phyloP scores from a whole-genome alignment of 2,797 vertebrate genomes.

The Crenichthys baileyi region DNA sequence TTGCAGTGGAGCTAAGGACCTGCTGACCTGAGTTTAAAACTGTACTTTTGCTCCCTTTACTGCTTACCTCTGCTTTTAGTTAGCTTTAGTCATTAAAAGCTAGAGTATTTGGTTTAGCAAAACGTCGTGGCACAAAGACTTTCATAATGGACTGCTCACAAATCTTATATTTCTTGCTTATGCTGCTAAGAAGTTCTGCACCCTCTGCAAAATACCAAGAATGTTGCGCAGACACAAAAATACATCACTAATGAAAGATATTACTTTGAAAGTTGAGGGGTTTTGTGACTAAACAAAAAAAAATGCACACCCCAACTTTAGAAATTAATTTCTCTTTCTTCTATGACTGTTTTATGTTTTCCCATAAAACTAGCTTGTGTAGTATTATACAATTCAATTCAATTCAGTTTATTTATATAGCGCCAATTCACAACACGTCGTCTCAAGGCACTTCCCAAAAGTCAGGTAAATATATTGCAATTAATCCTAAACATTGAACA shows the following conservation, averaged over 20 bases:
- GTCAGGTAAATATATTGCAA: too few species aligned
- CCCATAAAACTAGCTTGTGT: background rate
- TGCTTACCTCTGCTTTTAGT: background rate
- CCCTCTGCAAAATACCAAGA: background rate
- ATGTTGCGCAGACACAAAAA: background rate
- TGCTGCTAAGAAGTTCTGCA: background rate
- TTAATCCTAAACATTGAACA: too few species aligned
- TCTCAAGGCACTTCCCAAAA: too few species aligned
- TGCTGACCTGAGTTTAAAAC: background rate
- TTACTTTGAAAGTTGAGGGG: too few species aligned
- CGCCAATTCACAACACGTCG: too few species aligned
- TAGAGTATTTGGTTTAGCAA: background rate
- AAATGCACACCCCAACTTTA: background rate
- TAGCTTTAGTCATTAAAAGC: background rate
- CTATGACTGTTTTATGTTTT: background rate
- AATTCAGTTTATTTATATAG: too few species aligned
- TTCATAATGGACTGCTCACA: background rate
- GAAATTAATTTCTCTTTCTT: background rate
- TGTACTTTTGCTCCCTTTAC: background rate
- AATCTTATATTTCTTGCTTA: background rate
- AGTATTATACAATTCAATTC: too few species aligned
- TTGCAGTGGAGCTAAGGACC: background rate
- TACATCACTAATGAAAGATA: background rate
- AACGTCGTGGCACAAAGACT: background rate
- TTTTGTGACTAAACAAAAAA: background rate